A percentile compares a stretch with the other conserved stretches of the same genome.
Evolutionary conservation across 35 echinoderm and acorn worm species (phyloP).

Genomic region (Acanthaster planci): DNA sequence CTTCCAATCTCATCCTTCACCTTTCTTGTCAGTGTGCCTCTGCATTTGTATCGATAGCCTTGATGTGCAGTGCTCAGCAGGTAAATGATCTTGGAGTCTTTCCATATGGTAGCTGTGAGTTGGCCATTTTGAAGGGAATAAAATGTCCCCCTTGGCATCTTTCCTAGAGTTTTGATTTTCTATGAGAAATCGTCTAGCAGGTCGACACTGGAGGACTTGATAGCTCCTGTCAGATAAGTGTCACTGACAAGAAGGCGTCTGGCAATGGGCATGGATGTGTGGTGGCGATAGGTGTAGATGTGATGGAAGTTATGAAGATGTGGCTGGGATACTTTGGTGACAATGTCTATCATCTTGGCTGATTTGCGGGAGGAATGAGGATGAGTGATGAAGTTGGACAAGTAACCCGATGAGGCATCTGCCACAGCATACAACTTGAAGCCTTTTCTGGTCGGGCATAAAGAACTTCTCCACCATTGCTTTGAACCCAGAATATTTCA

Average conservation of each 20-base stretch:
- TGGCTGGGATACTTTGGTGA: background rate
- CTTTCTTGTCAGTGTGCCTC: background rate
- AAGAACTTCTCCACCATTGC: conserved; percentile 29
- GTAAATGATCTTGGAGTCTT: background rate
- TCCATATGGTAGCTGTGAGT: background rate
- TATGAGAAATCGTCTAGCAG: conserved; percentile 7
- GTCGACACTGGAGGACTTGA: background rate
- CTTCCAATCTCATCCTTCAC: background rate
- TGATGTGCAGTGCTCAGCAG: conserved; percentile 5
- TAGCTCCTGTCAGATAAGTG: conserved; percentile 36
- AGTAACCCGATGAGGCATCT: conserved; percentile 26
- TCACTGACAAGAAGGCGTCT: background rate
- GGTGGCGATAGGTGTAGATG: conserved; percentile 23
- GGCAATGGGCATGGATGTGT: conserved; percentile 12
- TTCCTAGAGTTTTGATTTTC: background rate
- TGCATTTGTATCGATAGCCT: background rate
- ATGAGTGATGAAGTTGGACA: conserved; percentile 30
- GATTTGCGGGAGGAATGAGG: too few relatives aligned
- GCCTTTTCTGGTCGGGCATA: conserved; percentile 29
- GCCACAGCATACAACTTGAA: conserved; percentile 50
- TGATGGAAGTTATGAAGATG: conserved; percentile 31
- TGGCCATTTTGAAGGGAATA: conserved; percentile 5
- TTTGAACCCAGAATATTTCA: conserved; percentile 30
- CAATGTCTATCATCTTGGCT: conserved; percentile 12
- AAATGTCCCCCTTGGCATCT: conserved; percentile 20